Conservation (phyloP, 2,113 vertebrate genomes). For the Aphyosemion australe region DNA sequence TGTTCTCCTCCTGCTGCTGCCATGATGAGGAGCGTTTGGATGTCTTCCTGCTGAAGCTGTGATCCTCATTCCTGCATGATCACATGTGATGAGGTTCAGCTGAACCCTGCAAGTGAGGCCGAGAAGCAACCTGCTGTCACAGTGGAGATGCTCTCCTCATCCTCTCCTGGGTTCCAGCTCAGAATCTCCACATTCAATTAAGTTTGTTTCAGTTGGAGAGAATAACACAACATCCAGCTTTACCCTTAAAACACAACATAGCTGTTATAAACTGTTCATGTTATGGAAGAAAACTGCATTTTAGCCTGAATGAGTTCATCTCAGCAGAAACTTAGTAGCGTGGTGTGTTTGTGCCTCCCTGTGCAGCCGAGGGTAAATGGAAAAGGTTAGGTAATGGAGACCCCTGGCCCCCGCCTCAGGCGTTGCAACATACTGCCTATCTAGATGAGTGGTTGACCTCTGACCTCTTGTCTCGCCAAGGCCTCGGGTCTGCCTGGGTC, state of each 20-base stretch:
- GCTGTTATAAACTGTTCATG: too few species aligned
- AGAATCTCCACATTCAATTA: too few species aligned
- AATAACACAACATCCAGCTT: neutral
- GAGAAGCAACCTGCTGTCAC: slow-evolving; percentile 55
- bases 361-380: slow-evolving; percentile 39
- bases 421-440: slow-evolving; percentile 53
- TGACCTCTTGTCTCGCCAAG: slow-evolving; percentile 66
- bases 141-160: slow-evolving; percentile 19
- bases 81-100: slow-evolving; percentile 53
- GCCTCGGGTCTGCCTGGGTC: slow-evolving; percentile 61
- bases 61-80: too few species aligned
- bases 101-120: slow-evolving; percentile 51
- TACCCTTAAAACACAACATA: too few species aligned
- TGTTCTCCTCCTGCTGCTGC: slow-evolving; percentile 35
- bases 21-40: slow-evolving; percentile 33
- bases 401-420: slow-evolving; percentile 50
- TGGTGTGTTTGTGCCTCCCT: slow-evolving; percentile 40
- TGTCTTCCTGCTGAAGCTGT: too few species aligned
- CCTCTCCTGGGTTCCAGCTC: neutral
- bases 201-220: too few species aligned
- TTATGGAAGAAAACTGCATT: slow-evolving; percentile 9
- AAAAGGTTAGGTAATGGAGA: slow-evolving; percentile 61
- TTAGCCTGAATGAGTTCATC: slow-evolving; percentile 29
- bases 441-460: slow-evolving; percentile 65
- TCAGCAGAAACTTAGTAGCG: slow-evolving; percentile 34